Conservation (phyloP, 1,140 invertebrate species). For the Pseudomyrmex pallidus region DNA sequence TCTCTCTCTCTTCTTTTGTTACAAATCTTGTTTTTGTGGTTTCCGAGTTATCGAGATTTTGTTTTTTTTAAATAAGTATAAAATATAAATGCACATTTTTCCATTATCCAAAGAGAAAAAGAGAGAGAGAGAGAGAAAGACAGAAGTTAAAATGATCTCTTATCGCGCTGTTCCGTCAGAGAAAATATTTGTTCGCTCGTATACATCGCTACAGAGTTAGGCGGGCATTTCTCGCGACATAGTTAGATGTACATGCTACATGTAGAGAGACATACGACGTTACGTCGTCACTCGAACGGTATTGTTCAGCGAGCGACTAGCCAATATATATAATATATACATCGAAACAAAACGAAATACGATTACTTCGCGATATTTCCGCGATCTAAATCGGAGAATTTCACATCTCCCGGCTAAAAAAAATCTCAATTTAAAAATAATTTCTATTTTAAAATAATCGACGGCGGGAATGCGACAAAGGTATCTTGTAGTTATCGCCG, state of each 20-base stretch:
- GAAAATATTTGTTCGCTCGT: conserved; percentile 55
- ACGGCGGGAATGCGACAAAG: no score
- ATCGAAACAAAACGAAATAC: conserved; percentile 73
- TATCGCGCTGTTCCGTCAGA: background rate
- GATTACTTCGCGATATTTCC: conserved; percentile 73
- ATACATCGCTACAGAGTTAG: conserved; percentile 76
- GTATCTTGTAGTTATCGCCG: no score
- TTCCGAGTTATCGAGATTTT: no score
- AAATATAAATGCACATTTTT: no score
- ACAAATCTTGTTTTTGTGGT: no score
- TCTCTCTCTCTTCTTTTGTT: no score
- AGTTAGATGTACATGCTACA: conserved; percentile 67
- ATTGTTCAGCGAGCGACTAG: conserved; percentile 82
- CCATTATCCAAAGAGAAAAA: no score
- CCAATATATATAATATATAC: conserved; percentile 75
- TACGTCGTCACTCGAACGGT: conserved; percentile 79
- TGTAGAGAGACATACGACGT: conserved; percentile 60
- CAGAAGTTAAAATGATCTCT: no score
- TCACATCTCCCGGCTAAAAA: background rate
- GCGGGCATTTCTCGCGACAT: conserved; percentile 74
- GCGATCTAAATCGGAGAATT: background rate
- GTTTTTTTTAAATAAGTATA: no score
- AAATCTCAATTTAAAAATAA: no score
- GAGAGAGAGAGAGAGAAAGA: no score
- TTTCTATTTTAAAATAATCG: background rate